Conservation (phyloP, 2,797 vertebrate genomes). For the Xenentodon cancila region DNA sequence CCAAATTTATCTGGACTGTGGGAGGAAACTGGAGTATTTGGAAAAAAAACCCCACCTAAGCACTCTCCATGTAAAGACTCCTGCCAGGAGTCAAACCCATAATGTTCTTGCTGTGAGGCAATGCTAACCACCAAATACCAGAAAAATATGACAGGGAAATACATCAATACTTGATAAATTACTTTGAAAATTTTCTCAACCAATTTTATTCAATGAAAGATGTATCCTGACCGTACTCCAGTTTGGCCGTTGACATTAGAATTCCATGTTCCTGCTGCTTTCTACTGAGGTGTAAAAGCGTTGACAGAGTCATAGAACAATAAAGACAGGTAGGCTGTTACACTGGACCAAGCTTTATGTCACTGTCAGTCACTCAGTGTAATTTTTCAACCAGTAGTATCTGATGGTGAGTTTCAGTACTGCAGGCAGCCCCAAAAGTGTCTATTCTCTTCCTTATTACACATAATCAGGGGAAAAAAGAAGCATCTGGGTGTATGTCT, state of each 20-base stretch:
- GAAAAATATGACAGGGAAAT: too few species aligned
- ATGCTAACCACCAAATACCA: too few species aligned
- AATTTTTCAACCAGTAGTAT: slow-evolving; percentile 41
- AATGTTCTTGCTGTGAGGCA: too few species aligned
- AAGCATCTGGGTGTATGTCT: slow-evolving; percentile 11
- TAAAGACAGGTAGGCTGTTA: slow-evolving; percentile 44
- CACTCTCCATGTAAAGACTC: too few species aligned
- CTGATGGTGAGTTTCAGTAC: slow-evolving; percentile 33
- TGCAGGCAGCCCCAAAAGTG: slow-evolving; percentile 45
- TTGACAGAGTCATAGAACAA: slow-evolving; percentile 61
- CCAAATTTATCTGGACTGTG: too few species aligned
- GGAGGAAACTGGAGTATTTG: too few species aligned
- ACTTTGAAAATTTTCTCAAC: too few species aligned
- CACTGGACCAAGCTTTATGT: slow-evolving; percentile 48
- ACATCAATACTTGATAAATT: too few species aligned
- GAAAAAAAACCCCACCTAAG: too few species aligned
- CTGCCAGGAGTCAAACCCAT: too few species aligned
- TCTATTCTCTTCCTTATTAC: slow-evolving; percentile 52
- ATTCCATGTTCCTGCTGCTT: slow-evolving; percentile 43
- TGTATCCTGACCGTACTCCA: too few species aligned
- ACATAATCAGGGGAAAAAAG: slow-evolving; percentile 36
- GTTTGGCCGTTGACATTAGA: not conserved
- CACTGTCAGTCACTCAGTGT: slow-evolving; percentile 54
- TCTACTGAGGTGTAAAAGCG: slow-evolving; percentile 56
- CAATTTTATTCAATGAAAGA: too few species aligned